These are phyloP conservation scores for Apeira syringaria DNA, from an alignment of 2,888 invertebrate species.

Conservation along the genomic window DNA sequence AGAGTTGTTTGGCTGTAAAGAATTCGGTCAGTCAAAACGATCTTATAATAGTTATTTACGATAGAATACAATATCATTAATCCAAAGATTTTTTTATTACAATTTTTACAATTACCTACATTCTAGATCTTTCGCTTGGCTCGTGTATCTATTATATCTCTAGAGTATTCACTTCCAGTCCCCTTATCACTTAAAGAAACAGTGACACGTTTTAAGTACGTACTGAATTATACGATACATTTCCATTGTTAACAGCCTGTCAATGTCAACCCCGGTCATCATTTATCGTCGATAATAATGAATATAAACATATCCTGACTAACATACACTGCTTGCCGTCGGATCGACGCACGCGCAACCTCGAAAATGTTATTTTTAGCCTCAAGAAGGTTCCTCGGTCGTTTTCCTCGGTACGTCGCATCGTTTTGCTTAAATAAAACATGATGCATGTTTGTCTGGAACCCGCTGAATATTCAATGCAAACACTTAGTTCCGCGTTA, in stretches of 20 bases:
- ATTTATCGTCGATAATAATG: slow-evolving; percentile 39
- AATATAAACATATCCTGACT: slow-evolving; percentile 2
- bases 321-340: slow-evolving; percentile 27
- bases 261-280: slow-evolving; percentile 34
- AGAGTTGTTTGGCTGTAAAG: too few relatives aligned
- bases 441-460: slow-evolving; percentile 47
- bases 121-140: too few relatives aligned
- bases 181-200: too few relatives aligned
- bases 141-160: too few relatives aligned
- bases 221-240: too few relatives aligned
- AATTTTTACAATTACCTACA: too few relatives aligned
- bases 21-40: too few relatives aligned
- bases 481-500: slow-evolving; percentile 40
- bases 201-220: too few relatives aligned
- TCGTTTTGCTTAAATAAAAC: slow-evolving; percentile 51
- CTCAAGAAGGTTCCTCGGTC: slow-evolving; percentile 69
- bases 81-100: too few relatives aligned
- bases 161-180: too few relatives aligned
- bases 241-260: not conserved
- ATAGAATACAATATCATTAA: too few relatives aligned
- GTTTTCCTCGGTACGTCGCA: slow-evolving; percentile 57
- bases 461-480: slow-evolving; percentile 46
- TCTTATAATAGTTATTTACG: too few relatives aligned
- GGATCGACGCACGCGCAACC: slow-evolving; percentile 71
- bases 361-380: slow-evolving; percentile 77